Conservation (phyloP, 1,140 invertebrate species). For the Musca domestica region DNA sequence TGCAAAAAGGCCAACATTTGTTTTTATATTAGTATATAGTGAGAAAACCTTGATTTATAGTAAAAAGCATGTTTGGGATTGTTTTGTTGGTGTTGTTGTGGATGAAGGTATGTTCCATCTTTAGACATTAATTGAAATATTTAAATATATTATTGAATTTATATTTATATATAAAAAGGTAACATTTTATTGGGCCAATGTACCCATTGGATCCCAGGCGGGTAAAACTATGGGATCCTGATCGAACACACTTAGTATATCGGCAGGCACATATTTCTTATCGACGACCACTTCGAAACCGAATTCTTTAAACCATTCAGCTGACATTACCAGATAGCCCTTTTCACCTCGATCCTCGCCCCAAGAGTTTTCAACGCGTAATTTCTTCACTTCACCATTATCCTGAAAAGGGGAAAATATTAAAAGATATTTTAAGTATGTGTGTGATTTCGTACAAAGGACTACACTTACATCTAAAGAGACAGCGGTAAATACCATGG, state of each 20-base stretch:
- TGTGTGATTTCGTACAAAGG: no score
- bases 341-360: constrained; percentile 86
- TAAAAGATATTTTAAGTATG: neutral
- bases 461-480: constrained; percentile 70
- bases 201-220: constrained; percentile 92
- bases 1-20: no score
- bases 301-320: constrained; percentile 86
- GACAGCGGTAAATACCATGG: constrained; percentile 87
- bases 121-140: neutral
- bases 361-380: constrained; percentile 89
- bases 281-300: constrained; percentile 89
- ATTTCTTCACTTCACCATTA: constrained; percentile 66
- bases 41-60: no score
- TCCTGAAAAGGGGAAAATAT: constrained; percentile 54
- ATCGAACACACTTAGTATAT: constrained; percentile 73
- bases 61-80: no score
- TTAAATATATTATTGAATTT: constrained; percentile 4
- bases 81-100: no score
- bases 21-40: no score
- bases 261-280: constrained; percentile 73
- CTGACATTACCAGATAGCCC: constrained; percentile 79
- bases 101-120: neutral
- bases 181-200: constrained; percentile 61
- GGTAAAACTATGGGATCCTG: constrained; percentile 75
- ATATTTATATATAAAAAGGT: constrained; percentile 9